Evolutionary conservation across 2,888 invertebrate genomes (phyloP), one percentile per base, ranked within the genome.

Genomic region (Phengaris arion): DNA sequence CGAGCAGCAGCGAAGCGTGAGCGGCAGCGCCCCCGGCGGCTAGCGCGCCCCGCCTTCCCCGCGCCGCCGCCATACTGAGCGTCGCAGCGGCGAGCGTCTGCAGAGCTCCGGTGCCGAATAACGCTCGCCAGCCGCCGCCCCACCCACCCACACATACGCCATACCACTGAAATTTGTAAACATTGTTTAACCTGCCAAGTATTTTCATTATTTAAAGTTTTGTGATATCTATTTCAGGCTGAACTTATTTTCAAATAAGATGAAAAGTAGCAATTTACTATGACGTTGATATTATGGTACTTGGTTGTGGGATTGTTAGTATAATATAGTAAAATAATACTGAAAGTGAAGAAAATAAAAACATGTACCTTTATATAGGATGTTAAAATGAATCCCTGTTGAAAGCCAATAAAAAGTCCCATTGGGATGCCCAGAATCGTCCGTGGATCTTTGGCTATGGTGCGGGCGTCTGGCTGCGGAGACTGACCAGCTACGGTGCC

Each of bases 371-470:
- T 96, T 85, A 96, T 95, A 87, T 97, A 97, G 83, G 97, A 97
- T 9, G 96, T 96, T 85, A 96, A 95, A 92, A 97, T 96, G 86
- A 97, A 97, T 80, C 97, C 97, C 90, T 97, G 97, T 86, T 97
- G 97, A 77, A 97, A 94, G 78, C 97, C 97, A 79, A 97, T 97
- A 83, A 97, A 97, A 68, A 97, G 93, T 5, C 96, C 96, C 88
- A 97, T 94, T 0, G 97, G 97, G 0, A 96, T 95, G 2, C 96
- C 96, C 57, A 97, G 94, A 80, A 96, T 94, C 57, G 97, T 89
- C 74, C 95, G 93, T 0, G 95, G 94, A 84, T 96, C 96, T 77
- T 93, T 93, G 79, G 95, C 77, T 2, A 90, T 81, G 4, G 92
- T 88, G 86, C 85, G 80, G 85, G 89, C 2, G 87, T 91, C 46